Evolutionary conservation across 35 echinoderm and acorn worm genomes (phyloP).

Genomic region (Nesometra sesokonis): DNA sequence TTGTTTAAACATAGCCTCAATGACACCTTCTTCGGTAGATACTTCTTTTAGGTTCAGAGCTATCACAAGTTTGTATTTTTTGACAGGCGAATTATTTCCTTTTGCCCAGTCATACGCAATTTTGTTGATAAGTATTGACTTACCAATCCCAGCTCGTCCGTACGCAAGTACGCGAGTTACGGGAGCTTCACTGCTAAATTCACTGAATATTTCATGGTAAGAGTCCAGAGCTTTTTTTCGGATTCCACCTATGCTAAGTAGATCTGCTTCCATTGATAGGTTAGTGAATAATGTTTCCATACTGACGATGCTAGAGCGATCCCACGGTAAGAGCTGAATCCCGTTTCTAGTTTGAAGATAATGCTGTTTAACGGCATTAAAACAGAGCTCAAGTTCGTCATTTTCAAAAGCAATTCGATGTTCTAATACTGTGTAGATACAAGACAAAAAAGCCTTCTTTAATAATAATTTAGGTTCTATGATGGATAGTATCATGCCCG

Average conservation of each 20-base stretch:
- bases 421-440: too few species aligned
- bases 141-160: neutral
- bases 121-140: neutral
- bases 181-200: neutral
- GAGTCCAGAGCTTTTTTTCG: neutral
- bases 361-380: neutral
- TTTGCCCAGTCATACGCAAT: neutral
- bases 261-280: neutral
- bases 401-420: neutral
- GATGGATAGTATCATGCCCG: too few species aligned
- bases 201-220: neutral
- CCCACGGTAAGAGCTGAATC: neutral
- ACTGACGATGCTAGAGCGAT: neutral
- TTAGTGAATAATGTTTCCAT: neutral
- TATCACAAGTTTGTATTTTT: neutral
- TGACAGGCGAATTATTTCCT: constrained; percentile 10
- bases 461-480: too few species aligned
- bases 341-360: constrained; percentile 1
- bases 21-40: neutral
- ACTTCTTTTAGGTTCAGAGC: neutral
- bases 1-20: neutral
- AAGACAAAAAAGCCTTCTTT: too few species aligned
- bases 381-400: neutral
- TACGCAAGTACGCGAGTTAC: neutral
- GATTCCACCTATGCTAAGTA: neutral